phyloP scores from a whole-genome alignment of 2,797 vertebrate species.

The Pelobates cultripes region DNA sequence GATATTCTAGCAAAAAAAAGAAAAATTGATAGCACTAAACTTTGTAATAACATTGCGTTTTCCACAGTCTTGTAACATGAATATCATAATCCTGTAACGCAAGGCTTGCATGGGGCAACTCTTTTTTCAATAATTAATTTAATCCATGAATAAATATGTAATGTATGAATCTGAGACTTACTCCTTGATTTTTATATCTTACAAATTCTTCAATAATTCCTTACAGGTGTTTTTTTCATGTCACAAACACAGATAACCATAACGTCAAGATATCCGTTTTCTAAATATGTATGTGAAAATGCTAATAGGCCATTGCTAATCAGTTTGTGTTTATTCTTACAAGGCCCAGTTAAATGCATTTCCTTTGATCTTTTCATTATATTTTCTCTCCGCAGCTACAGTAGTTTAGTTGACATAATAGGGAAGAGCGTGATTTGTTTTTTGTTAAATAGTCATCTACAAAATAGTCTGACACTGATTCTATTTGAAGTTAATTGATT shows the following conservation, averaged over 20 bases:
- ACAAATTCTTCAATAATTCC: background rate
- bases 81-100: no score
- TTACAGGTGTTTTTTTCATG: background rate
- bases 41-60: no score
- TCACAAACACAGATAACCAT: background rate
- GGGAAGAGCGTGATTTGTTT: conserved; percentile 19
- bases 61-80: no score
- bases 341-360: conserved; percentile 4
- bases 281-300: background rate
- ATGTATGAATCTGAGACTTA: no score
- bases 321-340: conserved; percentile 21
- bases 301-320: conserved; percentile 18
- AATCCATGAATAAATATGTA: no score
- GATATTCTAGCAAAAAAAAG: no score
- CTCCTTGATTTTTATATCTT: no score
- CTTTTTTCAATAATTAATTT: no score
- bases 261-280: background rate
- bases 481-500: conserved; percentile 52
- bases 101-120: no score
- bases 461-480: conserved; percentile 42
- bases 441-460: conserved; percentile 40
- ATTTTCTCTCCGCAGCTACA: conserved; percentile 16
- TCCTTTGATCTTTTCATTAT: conserved; percentile 36
- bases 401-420: conserved; percentile 23
- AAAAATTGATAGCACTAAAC: no score